Evolutionary conservation across 2,888 invertebrate genomes (phyloP).

Genomic region (Cantharis rufa): DNA sequence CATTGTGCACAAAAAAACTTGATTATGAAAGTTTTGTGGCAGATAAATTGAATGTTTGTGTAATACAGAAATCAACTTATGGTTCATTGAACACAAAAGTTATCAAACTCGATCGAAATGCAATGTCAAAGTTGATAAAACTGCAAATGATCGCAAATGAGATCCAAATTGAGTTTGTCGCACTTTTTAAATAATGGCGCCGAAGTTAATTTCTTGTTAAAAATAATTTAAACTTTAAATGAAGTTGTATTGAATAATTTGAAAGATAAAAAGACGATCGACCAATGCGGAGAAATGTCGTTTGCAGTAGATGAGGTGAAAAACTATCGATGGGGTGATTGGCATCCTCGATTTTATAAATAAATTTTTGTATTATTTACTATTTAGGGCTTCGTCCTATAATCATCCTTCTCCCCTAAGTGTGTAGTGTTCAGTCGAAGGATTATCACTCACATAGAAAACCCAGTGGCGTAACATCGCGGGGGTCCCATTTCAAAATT

Average conservation of each 20-base stretch:
- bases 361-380: no score
- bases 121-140: neutral
- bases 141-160: neutral
- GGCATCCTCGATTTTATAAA: no score
- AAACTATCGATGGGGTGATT: neutral
- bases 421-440: no score
- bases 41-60: neutral
- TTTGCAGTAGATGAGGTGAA: neutral
- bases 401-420: no score
- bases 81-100: neutral
- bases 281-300: neutral
- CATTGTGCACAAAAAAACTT: neutral
- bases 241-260: neutral
- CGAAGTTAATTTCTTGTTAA: neutral
- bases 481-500: no score
- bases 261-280: neutral
- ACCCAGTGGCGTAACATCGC: no score
- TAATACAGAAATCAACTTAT: neutral
- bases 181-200: neutral
- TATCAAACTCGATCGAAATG: neutral
- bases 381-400: no score
- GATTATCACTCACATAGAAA: no score
- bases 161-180: neutral
- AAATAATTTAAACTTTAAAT: neutral
- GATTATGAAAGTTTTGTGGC: neutral